These are phyloP conservation scores for Lucilia sericata DNA, from an alignment of 1,140 invertebrate genomes.

Conservation along the genomic window DNA sequence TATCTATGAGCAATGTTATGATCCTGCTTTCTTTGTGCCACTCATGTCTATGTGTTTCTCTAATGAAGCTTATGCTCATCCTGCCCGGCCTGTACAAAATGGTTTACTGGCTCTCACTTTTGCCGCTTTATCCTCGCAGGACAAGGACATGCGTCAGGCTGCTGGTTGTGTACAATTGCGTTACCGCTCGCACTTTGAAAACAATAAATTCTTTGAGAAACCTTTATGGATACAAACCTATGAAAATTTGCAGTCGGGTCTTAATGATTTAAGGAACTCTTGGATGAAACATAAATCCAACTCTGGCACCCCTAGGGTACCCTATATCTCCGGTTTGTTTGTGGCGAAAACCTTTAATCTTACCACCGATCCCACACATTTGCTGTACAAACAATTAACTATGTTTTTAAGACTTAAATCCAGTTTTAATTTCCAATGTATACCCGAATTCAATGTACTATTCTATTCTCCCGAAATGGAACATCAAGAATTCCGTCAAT, in stretches of 20 bases:
- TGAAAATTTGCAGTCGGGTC: constrained; percentile 70
- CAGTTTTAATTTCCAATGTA: constrained; percentile 73
- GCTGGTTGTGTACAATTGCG: constrained; percentile 74
- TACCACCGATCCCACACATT: constrained; percentile 72
- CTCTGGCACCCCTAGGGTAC: constrained; percentile 70
- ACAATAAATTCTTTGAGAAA: constrained; percentile 69
- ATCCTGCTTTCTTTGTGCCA: constrained; percentile 79
- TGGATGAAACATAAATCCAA: constrained; percentile 62
- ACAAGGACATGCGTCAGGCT: constrained; percentile 71
- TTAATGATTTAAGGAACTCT: constrained; percentile 59
- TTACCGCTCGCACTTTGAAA: constrained; percentile 71
- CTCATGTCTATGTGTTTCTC: constrained; percentile 72
- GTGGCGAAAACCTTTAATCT: constrained; percentile 74
- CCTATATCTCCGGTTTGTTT: constrained; percentile 74
- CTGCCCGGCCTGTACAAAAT: constrained; percentile 73
- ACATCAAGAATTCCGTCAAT: constrained; percentile 72
- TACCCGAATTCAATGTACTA: constrained; percentile 80
- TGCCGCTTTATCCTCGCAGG: constrained; percentile 72
- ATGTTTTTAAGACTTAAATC: constrained; percentile 77
- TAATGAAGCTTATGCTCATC: constrained; percentile 73
- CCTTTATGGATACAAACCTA: constrained; percentile 66
- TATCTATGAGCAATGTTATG: constrained; percentile 71
- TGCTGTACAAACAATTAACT: constrained; percentile 74
- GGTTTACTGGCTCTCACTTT: constrained; percentile 74
- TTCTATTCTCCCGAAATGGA: constrained; percentile 76